Conservation (phyloP, 2,113 vertebrate species). For the Corythoichthys intestinalis region DNA sequence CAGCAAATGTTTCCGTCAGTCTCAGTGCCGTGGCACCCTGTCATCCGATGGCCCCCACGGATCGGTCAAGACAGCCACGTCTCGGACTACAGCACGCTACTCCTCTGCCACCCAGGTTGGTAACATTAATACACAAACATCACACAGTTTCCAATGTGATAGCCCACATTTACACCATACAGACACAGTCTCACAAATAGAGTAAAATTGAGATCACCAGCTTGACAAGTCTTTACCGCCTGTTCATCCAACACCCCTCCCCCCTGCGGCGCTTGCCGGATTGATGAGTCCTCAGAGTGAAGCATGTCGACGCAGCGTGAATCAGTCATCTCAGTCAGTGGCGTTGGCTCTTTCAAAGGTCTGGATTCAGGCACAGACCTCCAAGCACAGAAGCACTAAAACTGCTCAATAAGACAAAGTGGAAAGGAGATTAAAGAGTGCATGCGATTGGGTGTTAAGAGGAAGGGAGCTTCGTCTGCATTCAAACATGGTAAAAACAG, state of each 20-base stretch:
- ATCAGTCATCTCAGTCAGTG: slow-evolving; percentile 4
- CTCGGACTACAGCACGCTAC: slow-evolving; percentile 90
- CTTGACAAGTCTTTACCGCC: slow-evolving; percentile 3
- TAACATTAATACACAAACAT: neutral
- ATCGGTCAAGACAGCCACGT: slow-evolving; percentile 86
- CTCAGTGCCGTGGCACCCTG: slow-evolving; percentile 87
- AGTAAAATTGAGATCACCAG: neutral
- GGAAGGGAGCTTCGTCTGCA: neutral
- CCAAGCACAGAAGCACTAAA: neutral
- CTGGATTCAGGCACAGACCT: neutral
- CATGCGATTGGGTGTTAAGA: neutral
- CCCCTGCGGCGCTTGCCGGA: neutral
- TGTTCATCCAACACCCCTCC: neutral
- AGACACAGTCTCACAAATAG: neutral
- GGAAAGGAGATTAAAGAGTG: neutral
- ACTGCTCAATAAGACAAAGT: slow-evolving; percentile 5
- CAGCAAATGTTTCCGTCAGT: slow-evolving; percentile 94
- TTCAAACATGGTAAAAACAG: no score
- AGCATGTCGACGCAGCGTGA: slow-evolving; percentile 1
- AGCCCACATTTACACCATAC: neutral
- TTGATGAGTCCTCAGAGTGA: slow-evolving; percentile 5
- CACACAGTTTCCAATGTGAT: neutral
- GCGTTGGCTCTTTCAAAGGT: neutral
- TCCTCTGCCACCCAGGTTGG: slow-evolving; percentile 96
- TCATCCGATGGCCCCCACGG: slow-evolving; percentile 90